phyloP scores from a whole-genome alignment of 1,140 invertebrate species.

The Popillia japonica region DNA sequence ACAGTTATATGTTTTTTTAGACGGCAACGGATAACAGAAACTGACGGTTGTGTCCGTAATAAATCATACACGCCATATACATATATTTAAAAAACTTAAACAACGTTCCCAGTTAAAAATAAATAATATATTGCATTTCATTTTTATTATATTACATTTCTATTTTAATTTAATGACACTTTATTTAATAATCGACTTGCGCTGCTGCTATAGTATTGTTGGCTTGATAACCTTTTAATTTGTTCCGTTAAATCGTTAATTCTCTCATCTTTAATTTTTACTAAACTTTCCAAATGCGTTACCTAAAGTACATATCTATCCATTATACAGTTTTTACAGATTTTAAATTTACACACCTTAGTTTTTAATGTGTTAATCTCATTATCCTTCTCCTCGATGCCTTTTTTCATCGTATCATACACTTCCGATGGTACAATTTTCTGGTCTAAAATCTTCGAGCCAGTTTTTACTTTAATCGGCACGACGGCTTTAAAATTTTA shows the following conservation, averaged over 20 bases:
- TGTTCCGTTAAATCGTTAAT: constrained; percentile 64
- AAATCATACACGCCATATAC: too few relatives aligned
- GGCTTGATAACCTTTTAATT: constrained; percentile 29
- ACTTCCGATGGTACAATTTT: constrained; percentile 65
- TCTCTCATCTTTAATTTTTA: constrained; percentile 66
- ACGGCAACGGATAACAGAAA: too few relatives aligned
- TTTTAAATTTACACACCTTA: constrained; percentile 57
- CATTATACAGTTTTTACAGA: too few relatives aligned
- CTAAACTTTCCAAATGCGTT: constrained; percentile 65
- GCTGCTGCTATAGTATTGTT: background rate
- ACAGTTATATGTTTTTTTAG: too few relatives aligned
- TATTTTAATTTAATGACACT: background rate
- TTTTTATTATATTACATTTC: background rate
- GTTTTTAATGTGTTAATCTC: constrained; percentile 59
- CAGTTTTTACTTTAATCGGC: constrained; percentile 52
- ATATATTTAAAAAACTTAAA: too few relatives aligned
- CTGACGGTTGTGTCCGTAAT: too few relatives aligned
- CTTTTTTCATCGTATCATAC: constrained; percentile 63
- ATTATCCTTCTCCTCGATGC: constrained; percentile 63
- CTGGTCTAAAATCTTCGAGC: constrained; percentile 55
- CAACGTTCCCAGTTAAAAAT: too few relatives aligned
- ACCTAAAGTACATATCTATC: too few relatives aligned
- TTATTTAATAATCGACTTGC: constrained; percentile 5
- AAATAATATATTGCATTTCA: too few relatives aligned
- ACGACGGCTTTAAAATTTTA: constrained; percentile 37